Conservation (phyloP, 2,797 vertebrate genomes). For the Nyctalus aviator region DNA sequence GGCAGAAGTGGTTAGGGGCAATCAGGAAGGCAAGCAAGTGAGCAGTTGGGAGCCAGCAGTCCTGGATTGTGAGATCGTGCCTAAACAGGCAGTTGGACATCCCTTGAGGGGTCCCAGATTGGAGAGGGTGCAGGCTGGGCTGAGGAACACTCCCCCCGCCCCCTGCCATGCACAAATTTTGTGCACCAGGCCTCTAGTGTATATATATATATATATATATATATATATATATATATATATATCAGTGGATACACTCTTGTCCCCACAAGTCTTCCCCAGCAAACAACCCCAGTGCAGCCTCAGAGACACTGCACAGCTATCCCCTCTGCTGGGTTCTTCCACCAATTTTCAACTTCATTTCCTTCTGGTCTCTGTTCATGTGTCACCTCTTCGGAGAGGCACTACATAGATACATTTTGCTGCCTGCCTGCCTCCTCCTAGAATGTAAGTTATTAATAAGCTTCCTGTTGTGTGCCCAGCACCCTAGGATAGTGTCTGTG, state of each 20-base stretch:
- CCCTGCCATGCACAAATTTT: too few species aligned
- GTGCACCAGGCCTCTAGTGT: too few species aligned
- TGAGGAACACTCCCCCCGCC: too few species aligned
- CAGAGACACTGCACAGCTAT: neutral
- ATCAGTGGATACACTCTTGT: neutral
- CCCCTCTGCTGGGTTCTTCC: neutral
- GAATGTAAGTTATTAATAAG: neutral
- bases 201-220: too few species aligned
- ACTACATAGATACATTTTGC: neutral
- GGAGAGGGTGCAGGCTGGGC: too few species aligned
- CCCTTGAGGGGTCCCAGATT: too few species aligned
- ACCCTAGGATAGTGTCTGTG: neutral
- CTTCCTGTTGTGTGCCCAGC: neutral
- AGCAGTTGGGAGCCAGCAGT: too few species aligned
- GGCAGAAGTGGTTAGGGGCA: too few species aligned
- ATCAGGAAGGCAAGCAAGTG: too few species aligned
- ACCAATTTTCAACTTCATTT: neutral
- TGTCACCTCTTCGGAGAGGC: neutral
- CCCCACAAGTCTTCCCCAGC: neutral
- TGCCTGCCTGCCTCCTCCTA: neutral
- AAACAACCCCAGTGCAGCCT: neutral
- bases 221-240: too few species aligned
- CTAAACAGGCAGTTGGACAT: too few species aligned
- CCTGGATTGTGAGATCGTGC: too few species aligned
- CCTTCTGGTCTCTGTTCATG: neutral